Base-by-base conservation (phyloP, 2,113 vertebrate genomes). In the Empidonax traillii region DNA sequence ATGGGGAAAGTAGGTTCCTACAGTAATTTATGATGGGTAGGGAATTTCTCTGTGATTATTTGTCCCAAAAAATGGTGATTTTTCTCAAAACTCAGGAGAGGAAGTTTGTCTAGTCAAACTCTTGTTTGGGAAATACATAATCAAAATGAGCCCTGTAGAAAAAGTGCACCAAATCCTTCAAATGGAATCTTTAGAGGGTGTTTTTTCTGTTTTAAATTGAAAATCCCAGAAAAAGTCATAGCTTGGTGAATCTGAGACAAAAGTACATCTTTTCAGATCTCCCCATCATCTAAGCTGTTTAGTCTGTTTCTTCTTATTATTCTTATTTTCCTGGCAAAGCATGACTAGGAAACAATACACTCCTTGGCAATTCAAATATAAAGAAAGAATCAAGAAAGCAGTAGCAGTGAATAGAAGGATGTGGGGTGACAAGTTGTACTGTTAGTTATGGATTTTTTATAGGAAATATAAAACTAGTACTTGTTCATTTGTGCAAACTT, bases 301-400 rank as follows among this genome's bases (percentile, higher is more conserved):
- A 90, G 67, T 91, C 85, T 94, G 19, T 80, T 93, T 91, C 63
- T 68, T 85, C 33, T 71, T 58, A 8, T 75, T 63, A 71, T 85
- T 39, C n/a, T 89, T 68, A 39, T 89, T 95, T 94, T 94, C 69
- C 91, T 94, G 89, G 76, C 77, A 89, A 85, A 63, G 11, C 2
- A 2, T 18, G 71, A 28, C 33, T 47, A 55, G 35, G 47, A 82
- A 95, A 72, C n/a, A 94, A 56, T 63, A 82, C 35, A 53, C 28
- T 35, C 11, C 52, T 79, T 82, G 53, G 58, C 77, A 89, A 39
- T 28, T 89, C 56, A 92, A 87, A 82, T 82, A 91, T 3, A 61
- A 92, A 84, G 18, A 86, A 80, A 68, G 47, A 35, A 87, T 87
- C 44, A 52, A 89, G 69, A 33, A 89, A 79, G 24, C 31, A 85